Base-by-base conservation (phyloP, 2,888 invertebrate genomes). In the Aradus depressus region DNA sequence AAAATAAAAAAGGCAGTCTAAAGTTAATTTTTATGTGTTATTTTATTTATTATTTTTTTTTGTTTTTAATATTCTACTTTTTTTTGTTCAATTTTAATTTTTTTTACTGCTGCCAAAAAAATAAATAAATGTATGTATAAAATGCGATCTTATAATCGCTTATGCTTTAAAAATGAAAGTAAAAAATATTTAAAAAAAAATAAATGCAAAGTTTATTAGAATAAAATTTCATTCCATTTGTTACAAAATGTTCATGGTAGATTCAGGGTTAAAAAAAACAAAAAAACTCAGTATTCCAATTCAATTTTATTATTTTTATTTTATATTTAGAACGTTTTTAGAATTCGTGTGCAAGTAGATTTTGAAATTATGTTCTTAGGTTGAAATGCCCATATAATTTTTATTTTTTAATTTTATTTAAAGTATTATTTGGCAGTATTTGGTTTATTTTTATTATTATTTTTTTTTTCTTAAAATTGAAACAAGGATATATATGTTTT, bases 401-500 rank as follows among this genome's bases (percentile, higher is more conserved):
- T 25, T 23, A 23, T 3, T 12, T 37, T 6, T 19, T 23, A 14
- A 2, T 25, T 35, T 47, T 1, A 47, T 25, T 37, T 22, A 2
- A 45, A 44, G 19, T 25, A 37, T 47, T 37, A 18, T 38, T 38
- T 38, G 38, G 26, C 37, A 38, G 3, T 37, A 31, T 37, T 32
- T 44, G 32, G 16, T 10, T 44, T 44, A 28, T 18, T 34, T 44
- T 44, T 31, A n/a, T 44, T 34, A 35, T 25, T 4, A 26, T 32
- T 25, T n/a, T 25, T 16, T 35, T 47, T 47, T 19, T 23, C 45
- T 19, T 47, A 47, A 47, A 47, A 37, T n/a, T 23, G 26, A 37
- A 47, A 38, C 47, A 25, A 26, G n/a, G n/a, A n/a, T n/a, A n/a
- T n/a, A 35, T 47, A 37, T 21, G 38, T 21, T 38, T 21, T 38